Percentiles rank a stretch among this genome's conserved stretches.
Conservation (phyloP, 2,888 invertebrate genomes). For the Drosophila helvetica region DNA sequence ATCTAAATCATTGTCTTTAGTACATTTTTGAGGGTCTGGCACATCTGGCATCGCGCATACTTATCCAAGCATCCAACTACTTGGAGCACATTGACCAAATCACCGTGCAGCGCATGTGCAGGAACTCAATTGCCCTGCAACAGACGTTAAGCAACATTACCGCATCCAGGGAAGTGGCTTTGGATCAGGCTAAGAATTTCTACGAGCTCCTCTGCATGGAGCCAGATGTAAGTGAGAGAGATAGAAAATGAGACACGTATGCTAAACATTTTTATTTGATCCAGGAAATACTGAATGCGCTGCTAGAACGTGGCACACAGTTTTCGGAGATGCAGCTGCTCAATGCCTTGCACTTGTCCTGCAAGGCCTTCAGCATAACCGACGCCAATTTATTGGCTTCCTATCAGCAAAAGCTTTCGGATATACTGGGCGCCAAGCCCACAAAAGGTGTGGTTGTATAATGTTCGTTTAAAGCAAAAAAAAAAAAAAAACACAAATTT, state of each 20-base stretch:
- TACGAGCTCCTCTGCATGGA: conserved; percentile 93
- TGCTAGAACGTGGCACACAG: conserved; percentile 94
- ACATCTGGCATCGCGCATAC: conserved; percentile 89
- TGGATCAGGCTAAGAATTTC: conserved; percentile 95
- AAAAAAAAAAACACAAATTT: conserved; percentile 13
- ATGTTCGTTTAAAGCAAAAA: conserved; percentile 42
- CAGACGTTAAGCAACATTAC: conserved; percentile 94
- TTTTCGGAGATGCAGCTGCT: conserved; percentile 95
- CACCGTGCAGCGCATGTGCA: conserved; percentile 92
- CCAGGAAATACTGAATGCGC: conserved; percentile 92
- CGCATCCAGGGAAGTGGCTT: conserved; percentile 90
- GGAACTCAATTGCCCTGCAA: conserved; percentile 93
- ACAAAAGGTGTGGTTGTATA: conserved; percentile 92
- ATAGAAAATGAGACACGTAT: neutral
- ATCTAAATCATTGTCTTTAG: conserved; percentile 82
- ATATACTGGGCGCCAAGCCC: conserved; percentile 88
- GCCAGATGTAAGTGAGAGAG: conserved; percentile 88
- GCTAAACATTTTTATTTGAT: conserved; percentile 62
- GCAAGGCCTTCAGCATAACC: conserved; percentile 86
- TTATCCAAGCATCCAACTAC: conserved; percentile 92
- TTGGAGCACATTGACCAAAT: conserved; percentile 92
- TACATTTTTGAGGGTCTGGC: conserved; percentile 96
- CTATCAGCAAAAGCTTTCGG: conserved; percentile 91
- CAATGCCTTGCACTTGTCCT: conserved; percentile 92
- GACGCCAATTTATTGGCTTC: conserved; percentile 86